These are phyloP conservation scores for Amphilophus citrinellus DNA, from an alignment of 2,113 vertebrate genomes.

Conservation along the genomic window DNA sequence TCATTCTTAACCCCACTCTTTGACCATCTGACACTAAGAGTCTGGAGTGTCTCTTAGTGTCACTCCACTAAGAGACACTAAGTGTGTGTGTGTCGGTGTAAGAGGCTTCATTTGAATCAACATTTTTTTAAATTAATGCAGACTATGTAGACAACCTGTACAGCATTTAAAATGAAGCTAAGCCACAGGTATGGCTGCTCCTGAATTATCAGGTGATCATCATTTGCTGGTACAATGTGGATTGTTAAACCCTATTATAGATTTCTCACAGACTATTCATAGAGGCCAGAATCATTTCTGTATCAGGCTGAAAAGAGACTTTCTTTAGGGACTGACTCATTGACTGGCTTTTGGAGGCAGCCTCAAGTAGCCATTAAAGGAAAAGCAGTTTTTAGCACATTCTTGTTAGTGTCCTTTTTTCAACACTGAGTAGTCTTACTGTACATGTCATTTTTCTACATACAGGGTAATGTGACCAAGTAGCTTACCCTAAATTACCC, in stretches of 20 bases:
- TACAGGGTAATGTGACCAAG: not conserved
- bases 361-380: not conserved
- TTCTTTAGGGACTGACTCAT: not conserved
- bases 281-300: not conserved
- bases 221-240: not conserved
- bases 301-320: not conserved
- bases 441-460: not conserved
- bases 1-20: not conserved
- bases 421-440: not conserved
- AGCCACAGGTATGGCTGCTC: not conserved
- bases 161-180: not conserved
- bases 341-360: not conserved
- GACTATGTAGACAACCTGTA: not conserved
- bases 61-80: too few relatives aligned
- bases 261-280: not conserved
- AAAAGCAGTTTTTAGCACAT: not conserved
- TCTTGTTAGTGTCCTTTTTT: not conserved
- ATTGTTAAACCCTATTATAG: too few relatives aligned
- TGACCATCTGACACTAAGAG: not conserved
- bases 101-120: not conserved
- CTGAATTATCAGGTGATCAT: not conserved
- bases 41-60: not conserved
- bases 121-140: not conserved
- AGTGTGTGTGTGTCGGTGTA: not conserved
- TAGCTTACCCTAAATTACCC: fast-evolving